Evolutionary conservation across 2,888 invertebrate species (phyloP).

Genomic region (Drosophila aldrichi): DNA sequence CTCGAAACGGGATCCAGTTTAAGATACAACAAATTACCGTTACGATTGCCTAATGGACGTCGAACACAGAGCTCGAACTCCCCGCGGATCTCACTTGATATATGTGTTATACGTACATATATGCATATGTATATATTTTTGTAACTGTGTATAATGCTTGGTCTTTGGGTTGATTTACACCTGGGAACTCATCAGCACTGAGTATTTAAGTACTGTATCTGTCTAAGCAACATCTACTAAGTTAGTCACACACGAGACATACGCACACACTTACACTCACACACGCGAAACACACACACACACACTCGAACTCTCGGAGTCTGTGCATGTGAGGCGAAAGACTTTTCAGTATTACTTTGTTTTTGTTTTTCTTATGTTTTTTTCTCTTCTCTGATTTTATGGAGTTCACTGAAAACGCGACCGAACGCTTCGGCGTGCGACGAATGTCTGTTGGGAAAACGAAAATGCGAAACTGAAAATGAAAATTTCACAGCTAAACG

Average conservation of each 20-base stretch:
- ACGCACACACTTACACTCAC: not conserved
- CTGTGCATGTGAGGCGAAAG: conserved; percentile 34
- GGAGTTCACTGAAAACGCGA: conserved; percentile 53
- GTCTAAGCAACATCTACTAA: conserved; percentile 44
- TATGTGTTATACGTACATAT: not conserved
- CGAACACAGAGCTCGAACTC: conserved; percentile 5
- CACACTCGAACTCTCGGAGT: conserved; percentile 38
- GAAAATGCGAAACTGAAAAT: conserved; percentile 62
- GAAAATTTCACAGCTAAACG: conserved; percentile 55
- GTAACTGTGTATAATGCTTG: not conserved
- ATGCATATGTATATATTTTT: not conserved
- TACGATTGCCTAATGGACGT: conserved; percentile 29
- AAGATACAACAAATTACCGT: conserved; percentile 39
- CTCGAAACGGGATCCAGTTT: conserved; percentile 31
- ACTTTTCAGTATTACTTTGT: conserved; percentile 10
- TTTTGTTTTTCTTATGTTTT: conserved; percentile 6
- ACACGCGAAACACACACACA: conserved; percentile 12
- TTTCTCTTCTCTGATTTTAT: not conserved
- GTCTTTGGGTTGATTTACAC: conserved; percentile 39
- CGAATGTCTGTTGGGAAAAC: conserved; percentile 74
- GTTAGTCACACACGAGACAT: conserved; percentile 48
- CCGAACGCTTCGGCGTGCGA: conserved; percentile 72
- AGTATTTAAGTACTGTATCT: conserved; percentile 32
- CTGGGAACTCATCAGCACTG: conserved; percentile 30
- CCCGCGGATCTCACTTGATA: conserved; percentile 13